phyloP scores from a whole-genome alignment of 2,113 vertebrate species.

The Hippolais icterina region DNA sequence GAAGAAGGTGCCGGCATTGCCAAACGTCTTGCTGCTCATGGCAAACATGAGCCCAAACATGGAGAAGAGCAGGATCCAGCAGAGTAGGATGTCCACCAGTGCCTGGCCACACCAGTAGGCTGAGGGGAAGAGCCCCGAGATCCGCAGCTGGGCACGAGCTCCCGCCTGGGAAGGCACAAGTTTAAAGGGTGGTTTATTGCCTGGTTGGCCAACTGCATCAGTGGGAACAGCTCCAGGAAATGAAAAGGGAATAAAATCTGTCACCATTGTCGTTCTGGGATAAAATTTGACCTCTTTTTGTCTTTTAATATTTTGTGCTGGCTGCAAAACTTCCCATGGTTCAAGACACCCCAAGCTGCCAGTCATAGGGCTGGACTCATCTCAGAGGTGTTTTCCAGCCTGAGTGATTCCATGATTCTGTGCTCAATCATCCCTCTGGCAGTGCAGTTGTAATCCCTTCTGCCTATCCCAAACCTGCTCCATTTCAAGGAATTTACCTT shows the following conservation, averaged over 20 bases:
- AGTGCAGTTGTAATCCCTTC: not conserved
- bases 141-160: slow-evolving; percentile 78
- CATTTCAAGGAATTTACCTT: slow-evolving; percentile 72
- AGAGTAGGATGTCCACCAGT: slow-evolving; percentile 81
- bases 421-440: not conserved
- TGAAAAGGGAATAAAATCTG: not conserved
- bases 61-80: slow-evolving; percentile 78
- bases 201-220: not conserved
- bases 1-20: rapidly evolving
- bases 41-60: slow-evolving; percentile 66
- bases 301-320: not conserved
- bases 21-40: not conserved
- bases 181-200: not conserved
- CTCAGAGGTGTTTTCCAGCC: not conserved
- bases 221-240: not conserved
- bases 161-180: slow-evolving; percentile 71
- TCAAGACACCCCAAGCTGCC: not conserved
- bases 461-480: not conserved
- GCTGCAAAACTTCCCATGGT: not conserved
- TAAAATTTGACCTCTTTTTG: not conserved
- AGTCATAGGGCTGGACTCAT: not conserved
- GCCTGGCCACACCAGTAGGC: slow-evolving; percentile 90
- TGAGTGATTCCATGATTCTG: not conserved
- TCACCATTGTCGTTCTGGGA: not conserved
- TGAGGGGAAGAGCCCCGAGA: slow-evolving; percentile 85